Evolutionary conservation across 2,797 vertebrate genomes (phyloP), one percentile per base, ranked within the genome.

Genomic region (Merluccius polli): DNA sequence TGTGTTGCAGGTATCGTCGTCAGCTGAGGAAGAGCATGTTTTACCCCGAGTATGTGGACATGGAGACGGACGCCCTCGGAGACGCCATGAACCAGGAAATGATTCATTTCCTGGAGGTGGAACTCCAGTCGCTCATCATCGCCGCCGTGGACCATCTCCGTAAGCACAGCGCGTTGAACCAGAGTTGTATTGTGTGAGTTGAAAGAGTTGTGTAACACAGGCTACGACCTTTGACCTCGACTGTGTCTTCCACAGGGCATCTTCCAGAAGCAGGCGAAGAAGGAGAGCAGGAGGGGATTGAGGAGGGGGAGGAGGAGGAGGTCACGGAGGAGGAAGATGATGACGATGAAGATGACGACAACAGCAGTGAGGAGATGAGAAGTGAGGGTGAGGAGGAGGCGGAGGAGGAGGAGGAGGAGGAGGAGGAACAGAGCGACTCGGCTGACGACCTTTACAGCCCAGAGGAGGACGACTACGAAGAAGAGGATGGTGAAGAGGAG

Each of bases 11-110:
- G 82, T 90, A 87, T 74, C 86, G 85, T 0, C 73, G 77, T 12
- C 86, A 91, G 80, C 84, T 93, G 2, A 88, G 85, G 30, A 93
- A 86, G 77, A 89, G 76, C 70, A 79, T 93, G 86, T 94, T 89
- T 80, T 89, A 90, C 84, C 88, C 91, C 0, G 89, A 92, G 10
- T 88, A 88, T 8, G 77, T 87, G 0, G 81, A 87, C 52, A 85
- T 91, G 77, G 91, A 94, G 77, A 88, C 78, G 0, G 91, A 92
- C 10, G 75, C 81, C 0, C 83, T 94, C 0, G 86, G 78, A 0
- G 76, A 84, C 6, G 78, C 74, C 71, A 90, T 94, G 88, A 92
- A 93, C 18, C 85, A 83, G 11, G 90, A 93, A 59, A 87, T 92
- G 87, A 83, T 65, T 1, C 91, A 89, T 7, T 93, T 93, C 72